A percentile compares a stretch with the other conserved stretches of the same genome.
These are phyloP conservation scores for Poeciliopsis gracilis DNA, from an alignment of 2,797 vertebrate genomes.

Conservation along the genomic window DNA sequence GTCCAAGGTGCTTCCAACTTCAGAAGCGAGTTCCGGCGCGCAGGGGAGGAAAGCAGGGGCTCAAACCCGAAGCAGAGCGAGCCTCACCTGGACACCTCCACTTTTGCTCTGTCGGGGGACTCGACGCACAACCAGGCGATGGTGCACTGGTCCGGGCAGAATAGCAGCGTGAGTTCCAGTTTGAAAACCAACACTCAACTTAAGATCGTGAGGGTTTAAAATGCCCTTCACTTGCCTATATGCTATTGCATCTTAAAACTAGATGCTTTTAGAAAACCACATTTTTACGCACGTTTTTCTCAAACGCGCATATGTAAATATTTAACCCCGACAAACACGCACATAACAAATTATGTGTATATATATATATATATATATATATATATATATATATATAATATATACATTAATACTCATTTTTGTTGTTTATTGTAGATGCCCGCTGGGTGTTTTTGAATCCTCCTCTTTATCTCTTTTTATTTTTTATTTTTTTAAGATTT, in stretches of 20 bases:
- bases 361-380: neutral
- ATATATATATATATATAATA: neutral
- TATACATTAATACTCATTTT: neutral
- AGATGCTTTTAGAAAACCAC: neutral
- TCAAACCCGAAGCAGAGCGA: conserved; percentile 80
- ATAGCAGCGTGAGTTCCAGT: conserved; percentile 92
- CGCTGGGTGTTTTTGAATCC: conserved; percentile 3
- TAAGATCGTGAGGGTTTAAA: neutral
- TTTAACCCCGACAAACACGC: neutral
- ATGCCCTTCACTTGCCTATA: neutral
- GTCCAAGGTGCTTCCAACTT: conserved; percentile 72
- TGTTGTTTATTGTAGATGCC: neutral
- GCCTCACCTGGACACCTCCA: conserved; percentile 86
- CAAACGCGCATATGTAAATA: conserved; percentile 2
- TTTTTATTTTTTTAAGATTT: neutral
- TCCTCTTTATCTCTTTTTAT: conserved; percentile 23
- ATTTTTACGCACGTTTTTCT: conserved; percentile 66
- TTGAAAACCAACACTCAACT: conserved; percentile 12
- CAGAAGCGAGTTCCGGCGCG: conserved; percentile 74
- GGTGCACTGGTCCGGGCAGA: conserved; percentile 96
- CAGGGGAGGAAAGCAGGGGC: conserved; percentile 77
- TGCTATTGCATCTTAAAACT: neutral
- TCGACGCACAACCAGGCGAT: conserved; percentile 96
- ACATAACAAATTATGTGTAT: neutral
- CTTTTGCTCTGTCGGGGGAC: conserved; percentile 91